phyloP scores from a whole-genome alignment of 2,888 invertebrate species.

The Timema cristinae region DNA sequence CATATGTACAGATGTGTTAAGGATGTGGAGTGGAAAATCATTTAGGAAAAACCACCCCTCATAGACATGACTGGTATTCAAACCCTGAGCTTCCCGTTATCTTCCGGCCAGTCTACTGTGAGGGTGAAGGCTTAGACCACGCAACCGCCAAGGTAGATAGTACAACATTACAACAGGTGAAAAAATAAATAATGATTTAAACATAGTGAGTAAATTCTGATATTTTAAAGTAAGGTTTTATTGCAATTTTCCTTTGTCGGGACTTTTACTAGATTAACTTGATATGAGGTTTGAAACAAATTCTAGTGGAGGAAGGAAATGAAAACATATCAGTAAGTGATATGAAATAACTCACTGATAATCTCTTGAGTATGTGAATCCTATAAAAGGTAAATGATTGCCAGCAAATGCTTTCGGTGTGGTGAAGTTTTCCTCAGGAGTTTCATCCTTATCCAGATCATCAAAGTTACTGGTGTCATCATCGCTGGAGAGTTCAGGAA shows the following conservation, averaged over 20 bases:
- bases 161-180: too few species aligned
- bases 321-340: neutral
- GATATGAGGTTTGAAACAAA: too few species aligned
- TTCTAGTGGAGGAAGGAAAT: too few species aligned
- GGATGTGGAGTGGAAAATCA: too few species aligned
- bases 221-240: neutral
- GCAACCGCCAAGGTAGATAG: too few species aligned
- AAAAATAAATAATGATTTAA: too few species aligned
- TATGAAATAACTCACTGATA: conserved; percentile 55
- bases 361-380: conserved; percentile 95
- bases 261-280: neutral
- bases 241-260: neutral
- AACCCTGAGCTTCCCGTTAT: too few species aligned
- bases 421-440: conserved; percentile 90
- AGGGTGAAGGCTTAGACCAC: too few species aligned
- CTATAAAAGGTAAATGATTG: conserved; percentile 97
- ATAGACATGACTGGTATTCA: too few species aligned
- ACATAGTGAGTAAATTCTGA: neutral
- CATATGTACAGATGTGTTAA: too few species aligned
- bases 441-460: conserved; percentile 92
- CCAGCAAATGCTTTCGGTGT: conserved; percentile 97
- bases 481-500: conserved; percentile 92
- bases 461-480: conserved; percentile 99
- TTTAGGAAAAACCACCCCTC: too few species aligned
- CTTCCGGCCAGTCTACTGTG: too few species aligned